Percentiles rank a stretch among this genome's conserved stretches.
Evolutionary conservation across 2,888 invertebrate species (phyloP).

Genomic region (Pandemis corylana): DNA sequence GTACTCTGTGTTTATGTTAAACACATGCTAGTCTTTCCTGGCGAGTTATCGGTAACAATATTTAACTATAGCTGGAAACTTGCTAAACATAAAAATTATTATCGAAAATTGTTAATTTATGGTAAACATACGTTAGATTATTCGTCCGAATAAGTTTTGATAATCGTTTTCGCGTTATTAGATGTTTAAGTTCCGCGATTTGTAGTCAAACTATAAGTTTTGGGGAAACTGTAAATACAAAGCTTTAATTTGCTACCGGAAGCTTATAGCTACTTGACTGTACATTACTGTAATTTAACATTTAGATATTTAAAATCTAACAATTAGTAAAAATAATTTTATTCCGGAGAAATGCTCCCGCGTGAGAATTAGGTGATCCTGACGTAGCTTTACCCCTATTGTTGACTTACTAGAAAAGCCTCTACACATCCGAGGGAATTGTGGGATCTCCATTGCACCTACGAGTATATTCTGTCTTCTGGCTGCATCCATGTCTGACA

Average conservation of each 20-base stretch:
- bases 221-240: not conserved
- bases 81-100: constrained; percentile 11
- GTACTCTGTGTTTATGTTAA: constrained; percentile 23
- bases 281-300: no score
- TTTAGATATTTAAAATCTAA: no score
- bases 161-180: not conserved
- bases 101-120: not conserved
- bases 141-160: not conserved
- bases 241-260: no score
- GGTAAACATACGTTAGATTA: not conserved
- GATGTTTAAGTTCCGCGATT: not conserved
- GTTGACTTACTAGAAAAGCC: not conserved
- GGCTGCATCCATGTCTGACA: no score
- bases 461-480: no score
- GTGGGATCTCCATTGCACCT: no score
- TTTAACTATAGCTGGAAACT: constrained; percentile 22
- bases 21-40: constrained; percentile 15
- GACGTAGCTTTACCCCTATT: no score
- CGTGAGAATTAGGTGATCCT: no score
- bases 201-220: not conserved
- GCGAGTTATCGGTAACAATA: constrained; percentile 21
- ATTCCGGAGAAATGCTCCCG: no score
- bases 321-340: no score
- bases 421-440: not conserved
- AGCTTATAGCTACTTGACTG: no score